Evolutionary conservation across 2,797 vertebrate genomes (phyloP).

Genomic region (Euthynnus affinis): DNA sequence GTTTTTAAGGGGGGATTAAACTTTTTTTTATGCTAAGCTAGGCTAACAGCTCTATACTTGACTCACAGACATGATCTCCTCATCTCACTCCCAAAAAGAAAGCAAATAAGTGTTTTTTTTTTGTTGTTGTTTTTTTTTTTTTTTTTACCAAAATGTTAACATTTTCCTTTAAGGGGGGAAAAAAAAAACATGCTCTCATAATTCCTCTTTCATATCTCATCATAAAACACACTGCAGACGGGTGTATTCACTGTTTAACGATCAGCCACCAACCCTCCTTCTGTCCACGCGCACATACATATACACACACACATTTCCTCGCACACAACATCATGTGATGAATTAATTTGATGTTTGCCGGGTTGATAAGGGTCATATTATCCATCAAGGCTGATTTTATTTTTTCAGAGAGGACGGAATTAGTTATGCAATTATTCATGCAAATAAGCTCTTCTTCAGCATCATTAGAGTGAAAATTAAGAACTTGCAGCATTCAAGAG

Average conservation of each 20-base stretch:
- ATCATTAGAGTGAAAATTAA: slow-evolving; percentile 62
- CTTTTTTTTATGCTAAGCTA: no score
- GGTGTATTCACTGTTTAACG: slow-evolving; percentile 2
- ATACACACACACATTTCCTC: slow-evolving; percentile 7
- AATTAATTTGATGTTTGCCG: slow-evolving; percentile 39
- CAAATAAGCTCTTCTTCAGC: slow-evolving; percentile 68
- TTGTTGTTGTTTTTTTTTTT: not conserved
- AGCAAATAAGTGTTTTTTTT: not conserved
- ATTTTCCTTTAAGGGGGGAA: not conserved
- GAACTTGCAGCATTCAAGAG: slow-evolving; percentile 52
- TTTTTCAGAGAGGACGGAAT: slow-evolving; percentile 56
- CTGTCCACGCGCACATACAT: not conserved
- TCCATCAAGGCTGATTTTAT: slow-evolving; percentile 47
- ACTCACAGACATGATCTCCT: not conserved
- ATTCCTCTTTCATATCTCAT: not conserved
- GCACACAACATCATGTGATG: slow-evolving; percentile 10
- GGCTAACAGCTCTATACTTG: not conserved
- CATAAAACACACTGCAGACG: slow-evolving; percentile 6
- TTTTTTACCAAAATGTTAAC: not conserved
- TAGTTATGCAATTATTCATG: slow-evolving; percentile 72
- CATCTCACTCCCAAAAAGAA: not conserved
- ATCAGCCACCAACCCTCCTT: slow-evolving; percentile 10
- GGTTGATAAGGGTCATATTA: slow-evolving; percentile 61
- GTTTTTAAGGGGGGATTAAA: no score
- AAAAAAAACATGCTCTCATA: not conserved